phyloP scores from a whole-genome alignment of 2,888 invertebrate species.

The Loripinus fragilis region DNA sequence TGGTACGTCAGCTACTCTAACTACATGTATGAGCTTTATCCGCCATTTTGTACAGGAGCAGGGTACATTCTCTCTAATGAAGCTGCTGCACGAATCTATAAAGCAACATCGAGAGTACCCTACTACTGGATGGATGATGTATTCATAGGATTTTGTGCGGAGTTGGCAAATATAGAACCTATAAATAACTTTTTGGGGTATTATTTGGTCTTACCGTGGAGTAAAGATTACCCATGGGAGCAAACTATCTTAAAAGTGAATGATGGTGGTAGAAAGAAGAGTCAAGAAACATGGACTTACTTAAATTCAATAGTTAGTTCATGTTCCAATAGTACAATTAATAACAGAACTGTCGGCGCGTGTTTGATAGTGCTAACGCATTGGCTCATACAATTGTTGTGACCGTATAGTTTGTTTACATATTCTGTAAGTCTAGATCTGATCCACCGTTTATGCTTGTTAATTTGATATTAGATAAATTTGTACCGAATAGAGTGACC shows the following conservation, averaged over 20 bases:
- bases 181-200: neutral
- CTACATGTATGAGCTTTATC: neutral
- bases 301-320: too few relatives aligned
- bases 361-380: too few relatives aligned
- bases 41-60: neutral
- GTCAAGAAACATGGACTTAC: neutral
- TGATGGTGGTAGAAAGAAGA: neutral
- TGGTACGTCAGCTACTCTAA: neutral
- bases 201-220: neutral
- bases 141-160: neutral
- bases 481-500: too few relatives aligned
- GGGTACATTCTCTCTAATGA: neutral
- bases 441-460: too few relatives aligned
- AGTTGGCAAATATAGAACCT: too few relatives aligned
- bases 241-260: neutral
- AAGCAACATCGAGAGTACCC: neutral
- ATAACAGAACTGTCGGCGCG: too few relatives aligned
- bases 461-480: too few relatives aligned
- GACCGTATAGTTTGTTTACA: too few relatives aligned
- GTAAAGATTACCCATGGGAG: neutral
- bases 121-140: neutral
- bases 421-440: too few relatives aligned
- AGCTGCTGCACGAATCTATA: neutral
- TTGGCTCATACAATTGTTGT: too few relatives aligned
- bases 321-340: too few relatives aligned